A percentile compares a stretch with the other conserved stretches of the same genome.
These are phyloP conservation scores for Lasioglossum morio DNA, from an alignment of 2,888 invertebrate genomes.

Conservation along the genomic window DNA sequence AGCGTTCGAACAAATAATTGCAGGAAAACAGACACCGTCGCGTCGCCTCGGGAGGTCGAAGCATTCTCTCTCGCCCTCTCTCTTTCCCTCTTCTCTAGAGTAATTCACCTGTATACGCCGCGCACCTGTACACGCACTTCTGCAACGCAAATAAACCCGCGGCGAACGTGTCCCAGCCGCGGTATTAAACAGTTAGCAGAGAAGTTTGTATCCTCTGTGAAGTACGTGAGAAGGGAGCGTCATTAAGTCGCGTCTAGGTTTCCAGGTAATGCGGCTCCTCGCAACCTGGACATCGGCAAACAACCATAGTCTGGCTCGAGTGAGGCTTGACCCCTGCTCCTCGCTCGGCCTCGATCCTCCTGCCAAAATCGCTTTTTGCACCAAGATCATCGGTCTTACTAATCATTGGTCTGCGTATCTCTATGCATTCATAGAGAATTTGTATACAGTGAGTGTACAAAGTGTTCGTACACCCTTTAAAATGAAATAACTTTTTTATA, in stretches of 20 bases:
- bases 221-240: conserved; percentile 63
- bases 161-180: conserved; percentile 48
- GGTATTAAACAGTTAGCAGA: conserved; percentile 64
- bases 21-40: conserved; percentile 42
- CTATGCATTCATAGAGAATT: no score
- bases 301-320: not conserved
- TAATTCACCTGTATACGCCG: conserved; percentile 58
- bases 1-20: conserved; percentile 50
- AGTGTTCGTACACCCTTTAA: no score
- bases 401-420: no score
- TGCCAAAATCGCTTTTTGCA: not conserved
- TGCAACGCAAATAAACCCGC: conserved; percentile 61
- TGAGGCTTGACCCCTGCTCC: not conserved
- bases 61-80: not conserved
- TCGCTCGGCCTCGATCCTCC: not conserved
- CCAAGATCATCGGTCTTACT: not conserved
- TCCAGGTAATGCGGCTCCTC: conserved; percentile 53
- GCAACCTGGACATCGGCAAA: conserved; percentile 33
- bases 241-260: conserved; percentile 58
- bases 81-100: conserved; percentile 16
- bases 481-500: no score
- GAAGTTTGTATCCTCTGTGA: conserved; percentile 60
- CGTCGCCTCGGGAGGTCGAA: conserved; percentile 5
- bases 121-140: conserved; percentile 55
- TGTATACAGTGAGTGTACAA: no score